Base-by-base conservation (phyloP, 2,888 invertebrate species). In the Miltochrista miniata region DNA sequence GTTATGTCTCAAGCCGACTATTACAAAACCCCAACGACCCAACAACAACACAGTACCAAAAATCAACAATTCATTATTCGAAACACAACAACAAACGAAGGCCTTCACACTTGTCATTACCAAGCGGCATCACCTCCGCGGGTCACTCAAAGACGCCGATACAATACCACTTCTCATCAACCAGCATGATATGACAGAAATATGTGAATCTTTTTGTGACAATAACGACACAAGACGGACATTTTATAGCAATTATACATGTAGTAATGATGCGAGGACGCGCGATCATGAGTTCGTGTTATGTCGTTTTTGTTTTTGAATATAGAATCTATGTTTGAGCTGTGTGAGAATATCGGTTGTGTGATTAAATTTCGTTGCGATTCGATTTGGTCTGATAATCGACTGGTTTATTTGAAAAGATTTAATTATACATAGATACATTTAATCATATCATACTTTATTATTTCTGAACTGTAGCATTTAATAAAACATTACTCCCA, bases 171-270 rank as follows among this genome's bases (percentile, higher is more conserved):
- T 54, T 60, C 76, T 80, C 81, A 80, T 81, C 81, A 81, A 72
- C 59, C 45, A 69, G 66, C 55, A 76, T 81, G 80, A 81, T 76
- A 50, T 43, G 52, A 61, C 76, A 76, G 54, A 77, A 78, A 63
- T 59, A 49, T 48, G 48, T 44, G 44, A 36, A 56, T 67, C 70
- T 79, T 77, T 79, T 79, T 79, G 77, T 79, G 74, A 78, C 80
- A 76, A 62, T 68, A 24, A 76, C 68, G 80, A 79, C 79, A 80
- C 65, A 71, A 53, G 65, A 70, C 70, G 69, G 72, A 66, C 64
- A 69, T 66, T 72, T 66, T 63, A 62, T 63, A 61, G 72, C 71
- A 73, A 73, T 76, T 74, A 75, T 63, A 50, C 56, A 55, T 48
- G 45, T 51, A 45, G 53, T 70, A 70, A 70, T 70, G 69, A 70